A percentile compares a stretch with the other conserved stretches of the same genome.
Evolutionary conservation across 2,113 vertebrate genomes (phyloP).

Genomic region (Gallinago media): DNA sequence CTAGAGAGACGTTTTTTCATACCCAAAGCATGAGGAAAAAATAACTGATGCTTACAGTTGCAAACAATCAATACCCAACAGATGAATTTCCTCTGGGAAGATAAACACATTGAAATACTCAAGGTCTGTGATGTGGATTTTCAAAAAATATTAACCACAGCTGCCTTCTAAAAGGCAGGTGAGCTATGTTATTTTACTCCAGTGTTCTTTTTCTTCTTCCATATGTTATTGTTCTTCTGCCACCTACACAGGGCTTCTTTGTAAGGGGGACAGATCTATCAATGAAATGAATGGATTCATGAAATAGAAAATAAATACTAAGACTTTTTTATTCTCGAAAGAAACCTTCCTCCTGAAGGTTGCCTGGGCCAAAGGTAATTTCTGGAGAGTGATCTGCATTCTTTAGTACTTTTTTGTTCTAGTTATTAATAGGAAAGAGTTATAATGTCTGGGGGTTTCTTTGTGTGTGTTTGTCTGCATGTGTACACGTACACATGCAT

Average conservation of each 20-base stretch:
- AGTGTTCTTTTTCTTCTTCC: background rate
- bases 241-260: background rate
- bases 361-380: background rate
- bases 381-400: background rate
- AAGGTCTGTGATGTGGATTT: background rate
- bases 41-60: background rate
- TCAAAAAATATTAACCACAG: background rate
- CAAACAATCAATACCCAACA: background rate
- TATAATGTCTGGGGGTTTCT: background rate
- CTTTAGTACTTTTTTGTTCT: background rate
- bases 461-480: too few species aligned
- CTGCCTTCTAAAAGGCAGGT: background rate
- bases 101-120: background rate
- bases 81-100: background rate
- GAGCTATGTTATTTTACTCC: background rate
- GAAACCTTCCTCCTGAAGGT: background rate
- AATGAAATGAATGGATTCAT: background rate
- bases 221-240: background rate
- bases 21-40: background rate
- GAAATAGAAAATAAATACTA: background rate
- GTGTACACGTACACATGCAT: too few species aligned
- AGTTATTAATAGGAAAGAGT: background rate
- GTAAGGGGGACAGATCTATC: background rate
- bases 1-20: background rate
- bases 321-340: background rate